Percentiles rank a stretch among this genome's conserved stretches.
Evolutionary conservation across 2,113 vertebrate species (phyloP).

Genomic region (Ciconia boyciana): DNA sequence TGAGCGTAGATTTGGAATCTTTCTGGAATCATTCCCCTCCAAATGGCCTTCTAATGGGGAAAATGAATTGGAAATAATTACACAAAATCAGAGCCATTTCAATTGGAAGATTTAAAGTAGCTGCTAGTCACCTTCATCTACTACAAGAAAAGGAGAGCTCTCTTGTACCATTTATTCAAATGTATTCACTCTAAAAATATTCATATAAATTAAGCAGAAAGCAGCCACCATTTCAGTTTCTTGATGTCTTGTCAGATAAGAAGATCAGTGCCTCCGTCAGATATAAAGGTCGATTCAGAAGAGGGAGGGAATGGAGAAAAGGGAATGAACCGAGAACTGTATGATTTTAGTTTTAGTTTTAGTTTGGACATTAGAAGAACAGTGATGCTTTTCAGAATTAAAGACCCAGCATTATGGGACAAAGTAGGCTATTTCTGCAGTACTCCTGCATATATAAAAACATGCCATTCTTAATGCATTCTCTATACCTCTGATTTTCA

Average conservation of each 20-base stretch:
- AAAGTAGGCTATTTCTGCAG: neutral
- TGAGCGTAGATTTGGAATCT: neutral
- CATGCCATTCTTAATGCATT: neutral
- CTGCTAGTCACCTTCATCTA: neutral
- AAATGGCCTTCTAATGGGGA: neutral
- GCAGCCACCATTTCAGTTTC: neutral
- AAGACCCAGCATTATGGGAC: neutral
- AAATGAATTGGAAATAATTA: neutral
- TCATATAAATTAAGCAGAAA: neutral
- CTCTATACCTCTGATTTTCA: neutral
- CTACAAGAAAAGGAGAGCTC: neutral
- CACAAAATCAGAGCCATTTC: neutral
- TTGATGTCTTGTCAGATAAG: neutral
- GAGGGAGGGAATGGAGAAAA: neutral
- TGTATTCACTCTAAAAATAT: neutral
- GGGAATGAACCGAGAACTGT: neutral
- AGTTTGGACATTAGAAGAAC: neutral
- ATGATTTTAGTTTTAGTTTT: neutral
- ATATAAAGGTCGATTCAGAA: neutral
- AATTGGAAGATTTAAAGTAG: neutral
- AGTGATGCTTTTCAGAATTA: neutral
- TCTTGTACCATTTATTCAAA: neutral
- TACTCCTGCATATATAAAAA: neutral
- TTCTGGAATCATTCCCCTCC: neutral
- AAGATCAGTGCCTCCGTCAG: neutral